Percentiles rank a stretch among this genome's conserved stretches.
phyloP scores from a whole-genome alignment of 2,888 invertebrate species.

The Panzeria rudis region DNA sequence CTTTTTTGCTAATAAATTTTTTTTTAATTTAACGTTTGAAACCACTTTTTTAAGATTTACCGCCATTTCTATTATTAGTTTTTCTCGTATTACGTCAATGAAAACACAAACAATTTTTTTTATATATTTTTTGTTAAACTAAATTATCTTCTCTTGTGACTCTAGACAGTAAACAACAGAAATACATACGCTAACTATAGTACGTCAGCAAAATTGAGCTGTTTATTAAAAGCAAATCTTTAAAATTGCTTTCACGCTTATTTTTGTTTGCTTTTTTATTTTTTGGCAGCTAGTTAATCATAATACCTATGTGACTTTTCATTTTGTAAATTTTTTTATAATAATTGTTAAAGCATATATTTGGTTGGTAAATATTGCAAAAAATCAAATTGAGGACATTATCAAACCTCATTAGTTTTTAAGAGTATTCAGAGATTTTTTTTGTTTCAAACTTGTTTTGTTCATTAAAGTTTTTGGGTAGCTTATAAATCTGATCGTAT shows the following conservation, averaged over 20 bases:
- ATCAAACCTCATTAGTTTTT: no score
- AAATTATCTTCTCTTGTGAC: slow-evolving; percentile 39
- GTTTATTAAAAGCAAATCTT: no score
- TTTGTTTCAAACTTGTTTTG: no score
- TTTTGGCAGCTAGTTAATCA: no score
- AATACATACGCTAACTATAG: background rate
- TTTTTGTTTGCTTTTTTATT: background rate
- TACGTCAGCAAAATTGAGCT: slow-evolving; percentile 31
- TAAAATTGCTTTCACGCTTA: no score
- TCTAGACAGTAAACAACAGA: slow-evolving; percentile 22
- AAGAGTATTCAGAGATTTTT: no score
- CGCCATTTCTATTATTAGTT: slow-evolving; percentile 2
- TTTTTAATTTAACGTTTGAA: slow-evolving; percentile 5
- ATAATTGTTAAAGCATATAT: background rate
- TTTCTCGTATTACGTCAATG: slow-evolving; percentile 48
- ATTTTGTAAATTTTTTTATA: background rate
- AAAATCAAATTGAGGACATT: no score
- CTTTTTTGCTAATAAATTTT: background rate
- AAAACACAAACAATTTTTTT: slow-evolving; percentile 13
- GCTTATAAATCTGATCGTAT: no score
- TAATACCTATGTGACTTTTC: background rate
- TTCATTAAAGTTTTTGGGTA: no score
- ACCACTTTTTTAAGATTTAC: background rate
- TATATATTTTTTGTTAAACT: background rate
- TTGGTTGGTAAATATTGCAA: background rate